Base-by-base conservation (phyloP, 2,888 invertebrate species). In the Ichneumoninae sp. region DNA sequence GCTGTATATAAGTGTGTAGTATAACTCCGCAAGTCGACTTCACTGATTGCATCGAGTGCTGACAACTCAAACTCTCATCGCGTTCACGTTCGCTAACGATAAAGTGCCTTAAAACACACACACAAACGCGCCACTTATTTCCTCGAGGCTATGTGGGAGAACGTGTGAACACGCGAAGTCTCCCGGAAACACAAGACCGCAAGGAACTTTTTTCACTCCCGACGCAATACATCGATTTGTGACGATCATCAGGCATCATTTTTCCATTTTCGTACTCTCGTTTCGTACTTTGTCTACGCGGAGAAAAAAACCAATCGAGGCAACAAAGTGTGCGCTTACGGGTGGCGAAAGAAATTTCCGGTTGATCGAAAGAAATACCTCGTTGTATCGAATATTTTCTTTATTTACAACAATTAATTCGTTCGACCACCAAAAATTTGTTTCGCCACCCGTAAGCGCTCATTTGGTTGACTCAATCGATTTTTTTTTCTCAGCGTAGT, bases 61-160 rank as follows among this genome's bases (percentile, higher is more conserved):
- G 75, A 75, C 75, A 75, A 65, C 75, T 75, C 75, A 65, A 75
- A 75, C 75, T 75, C 65, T 75, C 75, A 75, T 75, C 65, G 16
- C 65, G 62, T 6, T n/a, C 65, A 50, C 75, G 65, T 52, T 65
- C 52, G n/a, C 74, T 6, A 5, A 33, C 47, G 74, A 75, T 75
- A 50, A 65, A 75, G 74, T 65, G 47, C 50, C 50, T 75, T 65
- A 62, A 65, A 72, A 60, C 47, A 50, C 74, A 50, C 47, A 33
- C 62, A 16, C 33, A 62, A 30, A n/a, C 7, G 13, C 57, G 65
- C 50, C 74, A 75, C n/a, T 50, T 62, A 26, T 75, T 75, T 75
- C 65, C 72, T 72, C 40, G 30, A n/a, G 62, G 50, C 74, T 44
- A 16, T 62, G 26, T 36, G 62, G 47, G 33, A 47, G 33, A n/a